These are phyloP conservation scores for Timema podura DNA, from an alignment of 2,888 invertebrate genomes.

Conservation along the genomic window DNA sequence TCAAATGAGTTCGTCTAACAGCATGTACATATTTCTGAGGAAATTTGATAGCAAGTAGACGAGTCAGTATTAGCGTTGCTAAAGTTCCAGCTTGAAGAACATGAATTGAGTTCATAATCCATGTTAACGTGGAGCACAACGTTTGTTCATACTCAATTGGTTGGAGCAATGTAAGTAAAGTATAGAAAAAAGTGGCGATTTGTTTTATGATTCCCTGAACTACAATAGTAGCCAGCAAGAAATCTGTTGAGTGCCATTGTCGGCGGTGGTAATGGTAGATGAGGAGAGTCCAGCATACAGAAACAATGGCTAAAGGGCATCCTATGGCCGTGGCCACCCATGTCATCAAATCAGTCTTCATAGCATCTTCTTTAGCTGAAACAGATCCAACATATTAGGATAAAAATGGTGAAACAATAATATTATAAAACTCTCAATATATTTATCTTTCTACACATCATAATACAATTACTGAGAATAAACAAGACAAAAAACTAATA, in stretches of 20 bases:
- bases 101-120: constrained; percentile 50
- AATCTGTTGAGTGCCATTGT: constrained; percentile 51
- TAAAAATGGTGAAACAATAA: too few relatives aligned
- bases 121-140: constrained; percentile 48
- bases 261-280: constrained; percentile 51
- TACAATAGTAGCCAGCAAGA: constrained; percentile 48
- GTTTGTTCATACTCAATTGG: constrained; percentile 40
- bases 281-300: constrained; percentile 48
- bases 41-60: constrained; percentile 44
- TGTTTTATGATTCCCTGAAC: constrained; percentile 46
- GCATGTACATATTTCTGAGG: constrained; percentile 40
- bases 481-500: too few relatives aligned
- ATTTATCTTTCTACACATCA: too few relatives aligned
- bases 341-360: constrained; percentile 26
- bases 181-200: constrained; percentile 43
- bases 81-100: constrained; percentile 51
- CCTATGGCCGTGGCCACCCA: constrained; percentile 44
- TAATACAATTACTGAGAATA: too few relatives aligned
- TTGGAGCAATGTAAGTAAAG: constrained; percentile 43
- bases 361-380: constrained; percentile 15
- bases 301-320: constrained; percentile 46
- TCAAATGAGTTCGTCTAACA: constrained; percentile 44
- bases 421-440: too few relatives aligned
- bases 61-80: constrained; percentile 49
- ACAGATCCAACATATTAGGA: background rate